Evolutionary conservation across 1,140 invertebrate species (phyloP), one percentile per base, ranked within the genome.

Genomic region (Drosophila yakuba): DNA sequence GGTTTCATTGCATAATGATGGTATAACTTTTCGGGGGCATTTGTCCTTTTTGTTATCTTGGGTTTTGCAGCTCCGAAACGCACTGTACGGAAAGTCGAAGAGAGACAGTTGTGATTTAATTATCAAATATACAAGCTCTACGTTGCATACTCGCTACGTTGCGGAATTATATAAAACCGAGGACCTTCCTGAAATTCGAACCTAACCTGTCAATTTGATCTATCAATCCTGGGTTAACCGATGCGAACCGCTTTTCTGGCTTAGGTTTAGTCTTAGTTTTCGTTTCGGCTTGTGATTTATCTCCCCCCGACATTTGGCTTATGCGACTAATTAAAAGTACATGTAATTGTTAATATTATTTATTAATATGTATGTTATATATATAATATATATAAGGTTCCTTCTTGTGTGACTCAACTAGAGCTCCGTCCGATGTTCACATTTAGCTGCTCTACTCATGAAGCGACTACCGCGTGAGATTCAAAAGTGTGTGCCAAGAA

Each of bases 401-500:
- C 28, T 55, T 69, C 54, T 44, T 41, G 43, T 38, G 43, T 71
- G 72, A 48, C 45, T 73, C 62, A 81, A 41, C 48, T 78, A 54
- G 51, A 47, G 44, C 58, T 68, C 68, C 36, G 62, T 28, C 44
- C 61, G 56, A 47, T 60, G 51, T 66, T 72, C 63, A 50, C 54
- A 51, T 67, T 69, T 71, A 51, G 80, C 35, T 60, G 43, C 57
- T 73, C 50, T 52, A 64, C 44, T 17, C 45, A 59, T 80, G 58
- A 72, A 82, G 79, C 66, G 67, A 67, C 61, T 80, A 68, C 79
- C 52, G 82, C 78, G 82, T 76, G 82, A 88, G 83, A 79, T 72
- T 83, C 64, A 79, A 89, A 83, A 79, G 80, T 83, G 85, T 90
- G 72, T 90, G 86, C 81, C 79, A 80, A 78, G 48, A 64, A 77